Percentiles rank a stretch among this genome's conserved stretches.
phyloP scores from a whole-genome alignment of 2,888 invertebrate genomes.

The Gymnoscelis rufifasciata region DNA sequence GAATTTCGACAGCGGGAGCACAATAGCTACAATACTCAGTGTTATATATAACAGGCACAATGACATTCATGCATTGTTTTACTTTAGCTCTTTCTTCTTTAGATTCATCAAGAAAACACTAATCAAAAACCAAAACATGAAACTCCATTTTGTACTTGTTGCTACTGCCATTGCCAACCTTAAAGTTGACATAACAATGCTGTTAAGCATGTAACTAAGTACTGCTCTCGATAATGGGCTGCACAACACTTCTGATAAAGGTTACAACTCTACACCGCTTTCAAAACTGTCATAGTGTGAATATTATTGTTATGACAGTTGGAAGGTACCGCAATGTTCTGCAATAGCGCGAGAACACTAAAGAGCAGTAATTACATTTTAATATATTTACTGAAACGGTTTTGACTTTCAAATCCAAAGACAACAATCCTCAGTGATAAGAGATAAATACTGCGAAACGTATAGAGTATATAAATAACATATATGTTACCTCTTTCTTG shows the following conservation, averaged over 20 bases:
- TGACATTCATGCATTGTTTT: no score
- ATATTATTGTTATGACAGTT: not conserved
- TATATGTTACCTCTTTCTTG: constrained; percentile 68
- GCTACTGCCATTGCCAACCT: constrained; percentile 7
- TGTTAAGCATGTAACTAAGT: constrained; percentile 14
- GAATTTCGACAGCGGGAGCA: constrained; percentile 3
- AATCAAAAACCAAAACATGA: not conserved
- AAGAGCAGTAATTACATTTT: not conserved
- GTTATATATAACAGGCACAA: no score
- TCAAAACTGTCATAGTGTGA: constrained; percentile 4
- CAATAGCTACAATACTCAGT: not conserved
- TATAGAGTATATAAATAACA: no score
- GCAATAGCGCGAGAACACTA: no score
- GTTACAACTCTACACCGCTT: constrained; percentile 21
- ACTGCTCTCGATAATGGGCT: constrained; percentile 22
- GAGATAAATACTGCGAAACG: not conserved
- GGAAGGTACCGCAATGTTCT: no score
- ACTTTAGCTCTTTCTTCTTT: no score
- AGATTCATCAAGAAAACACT: no score
- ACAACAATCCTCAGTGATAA: no score
- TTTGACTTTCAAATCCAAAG: no score
- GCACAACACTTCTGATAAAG: constrained; percentile 26
- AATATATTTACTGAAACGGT: not conserved
- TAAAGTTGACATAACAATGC: constrained; percentile 14
- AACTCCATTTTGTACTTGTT: constrained; percentile 1